phyloP scores from a whole-genome alignment of 2,797 vertebrate genomes.

The Pampus argenteus region DNA sequence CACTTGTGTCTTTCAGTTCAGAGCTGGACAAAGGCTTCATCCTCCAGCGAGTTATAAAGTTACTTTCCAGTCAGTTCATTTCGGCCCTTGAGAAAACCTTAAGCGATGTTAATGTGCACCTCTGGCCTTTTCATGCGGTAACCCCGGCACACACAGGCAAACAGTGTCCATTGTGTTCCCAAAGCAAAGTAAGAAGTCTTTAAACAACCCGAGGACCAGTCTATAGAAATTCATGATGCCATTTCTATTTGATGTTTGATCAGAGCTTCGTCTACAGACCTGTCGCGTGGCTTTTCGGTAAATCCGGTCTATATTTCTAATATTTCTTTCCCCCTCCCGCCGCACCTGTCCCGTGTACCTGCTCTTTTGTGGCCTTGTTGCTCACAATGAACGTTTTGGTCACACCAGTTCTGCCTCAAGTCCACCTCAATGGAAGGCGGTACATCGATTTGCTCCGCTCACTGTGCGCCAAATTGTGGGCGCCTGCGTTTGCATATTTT shows the following conservation, averaged over 20 bases:
- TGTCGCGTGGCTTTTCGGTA: constrained; percentile 81
- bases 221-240: constrained; percentile 88
- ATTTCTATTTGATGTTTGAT: constrained; percentile 84
- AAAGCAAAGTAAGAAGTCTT: constrained; percentile 83
- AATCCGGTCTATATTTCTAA: constrained; percentile 59
- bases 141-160: constrained; percentile 83
- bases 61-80: constrained; percentile 89
- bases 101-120: constrained; percentile 89
- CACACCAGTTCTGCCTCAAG: constrained; percentile 61
- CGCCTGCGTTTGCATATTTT: constrained; percentile 45
- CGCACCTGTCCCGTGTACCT: constrained; percentile 71
- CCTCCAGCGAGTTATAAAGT: constrained; percentile 90
- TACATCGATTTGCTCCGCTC: constrained; percentile 85
- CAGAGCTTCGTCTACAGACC: constrained; percentile 72
- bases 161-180: constrained; percentile 82
- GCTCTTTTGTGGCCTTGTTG: constrained; percentile 44
- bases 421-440: constrained; percentile 81
- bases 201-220: constrained; percentile 81
- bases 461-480: constrained; percentile 48
- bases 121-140: constrained; percentile 83
- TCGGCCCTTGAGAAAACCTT: constrained; percentile 85
- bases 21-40: constrained; percentile 84
- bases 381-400: constrained; percentile 65
- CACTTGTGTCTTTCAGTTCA: constrained; percentile 83
- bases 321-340: constrained; percentile 48